Conservation (phyloP, 2,888 invertebrate genomes). For the Apamea anceps region DNA sequence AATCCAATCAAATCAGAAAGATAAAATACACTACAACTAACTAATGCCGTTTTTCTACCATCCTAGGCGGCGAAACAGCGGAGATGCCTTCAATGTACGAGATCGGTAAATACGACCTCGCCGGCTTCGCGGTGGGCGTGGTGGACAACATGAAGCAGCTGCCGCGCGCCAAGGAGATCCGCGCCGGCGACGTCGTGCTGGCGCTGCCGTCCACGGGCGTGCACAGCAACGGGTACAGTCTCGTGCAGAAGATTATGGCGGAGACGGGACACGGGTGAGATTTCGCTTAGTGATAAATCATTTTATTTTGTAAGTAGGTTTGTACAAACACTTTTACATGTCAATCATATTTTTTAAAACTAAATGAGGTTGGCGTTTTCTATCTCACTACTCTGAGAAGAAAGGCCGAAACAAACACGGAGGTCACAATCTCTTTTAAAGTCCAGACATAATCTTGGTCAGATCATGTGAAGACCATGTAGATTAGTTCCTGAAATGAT, state of each 20-base stretch:
- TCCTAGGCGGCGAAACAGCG: constrained; percentile 96
- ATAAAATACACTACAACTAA: background rate
- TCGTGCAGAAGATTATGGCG: constrained; percentile 95
- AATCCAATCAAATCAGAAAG: background rate
- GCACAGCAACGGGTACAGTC: constrained; percentile 98
- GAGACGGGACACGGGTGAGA: constrained; percentile 90
- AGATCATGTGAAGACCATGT: too few species aligned
- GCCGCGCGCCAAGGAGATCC: constrained; percentile 92
- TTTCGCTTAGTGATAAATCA: too few species aligned
- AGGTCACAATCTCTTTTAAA: too few species aligned
- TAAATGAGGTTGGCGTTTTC: too few species aligned
- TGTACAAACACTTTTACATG: too few species aligned
- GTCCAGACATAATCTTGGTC: too few species aligned
- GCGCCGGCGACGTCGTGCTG: constrained; percentile 94
- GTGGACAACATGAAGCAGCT: constrained; percentile 94
- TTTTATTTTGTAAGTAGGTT: too few species aligned
- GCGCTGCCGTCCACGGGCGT: constrained; percentile 97
- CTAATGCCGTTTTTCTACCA: background rate
- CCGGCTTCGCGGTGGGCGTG: constrained; percentile 98
- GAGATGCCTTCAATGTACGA: constrained; percentile 99
- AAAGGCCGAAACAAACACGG: too few species aligned
- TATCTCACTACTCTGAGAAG: too few species aligned
- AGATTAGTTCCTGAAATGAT: too few species aligned
- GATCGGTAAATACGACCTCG: constrained; percentile 97
- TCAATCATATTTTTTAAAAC: too few species aligned